Percentiles rank a stretch among this genome's conserved stretches.
These are phyloP conservation scores for Coenonympha arcania DNA, from an alignment of 2,888 invertebrate species.

Conservation along the genomic window DNA sequence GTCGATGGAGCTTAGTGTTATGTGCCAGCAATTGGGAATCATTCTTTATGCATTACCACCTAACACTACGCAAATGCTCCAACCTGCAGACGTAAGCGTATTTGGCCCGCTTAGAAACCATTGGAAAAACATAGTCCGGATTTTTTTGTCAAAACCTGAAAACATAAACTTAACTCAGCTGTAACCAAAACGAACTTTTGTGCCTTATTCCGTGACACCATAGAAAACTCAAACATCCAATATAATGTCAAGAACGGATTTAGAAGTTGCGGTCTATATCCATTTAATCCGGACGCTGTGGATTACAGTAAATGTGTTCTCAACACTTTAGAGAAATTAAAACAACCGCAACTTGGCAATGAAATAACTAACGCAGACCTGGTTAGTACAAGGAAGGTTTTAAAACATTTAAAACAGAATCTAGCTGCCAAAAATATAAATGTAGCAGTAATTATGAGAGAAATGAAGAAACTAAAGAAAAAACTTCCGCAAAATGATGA, in stretches of 20 bases:
- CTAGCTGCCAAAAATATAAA: neutral
- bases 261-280: neutral
- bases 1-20: slow-evolving; percentile 25
- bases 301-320: neutral
- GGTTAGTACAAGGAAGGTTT: neutral
- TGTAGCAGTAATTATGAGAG: neutral
- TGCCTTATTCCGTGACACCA: neutral
- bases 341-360: neutral
- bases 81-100: slow-evolving; percentile 30
- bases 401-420: neutral
- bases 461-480: neutral
- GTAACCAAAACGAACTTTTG: neutral
- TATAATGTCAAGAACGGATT: neutral
- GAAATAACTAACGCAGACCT: neutral
- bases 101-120: neutral
- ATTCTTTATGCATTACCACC: slow-evolving; percentile 32
- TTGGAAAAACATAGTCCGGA: neutral
- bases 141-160: neutral
- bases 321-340: neutral
- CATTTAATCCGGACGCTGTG: neutral
- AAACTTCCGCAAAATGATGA: neutral
- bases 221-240: neutral
- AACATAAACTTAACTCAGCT: neutral
- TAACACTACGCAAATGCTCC: slow-evolving; percentile 33
- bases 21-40: slow-evolving; percentile 26